phyloP scores from a whole-genome alignment of 2,113 vertebrate genomes.

The Tringa solitaria region DNA sequence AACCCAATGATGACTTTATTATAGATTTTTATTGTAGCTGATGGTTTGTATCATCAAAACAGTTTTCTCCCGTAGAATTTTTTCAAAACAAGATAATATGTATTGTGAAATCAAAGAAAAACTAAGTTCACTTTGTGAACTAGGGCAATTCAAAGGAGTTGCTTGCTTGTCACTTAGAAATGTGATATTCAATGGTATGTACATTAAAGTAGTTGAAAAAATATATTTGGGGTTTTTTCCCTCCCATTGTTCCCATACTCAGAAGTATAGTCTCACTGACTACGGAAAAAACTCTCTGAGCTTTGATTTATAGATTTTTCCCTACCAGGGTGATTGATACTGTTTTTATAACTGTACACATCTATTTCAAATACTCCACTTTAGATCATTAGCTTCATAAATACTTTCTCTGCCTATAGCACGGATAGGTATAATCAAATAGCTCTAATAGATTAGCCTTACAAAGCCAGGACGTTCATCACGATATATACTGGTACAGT shows the following conservation, averaged over 20 bases:
- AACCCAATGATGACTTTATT: not conserved
- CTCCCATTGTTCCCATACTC: not conserved
- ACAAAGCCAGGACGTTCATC: not conserved
- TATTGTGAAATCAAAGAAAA: slow-evolving; percentile 7
- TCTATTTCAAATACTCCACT: not conserved
- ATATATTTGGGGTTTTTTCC: not conserved
- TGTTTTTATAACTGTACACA: not conserved
- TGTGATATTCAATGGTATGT: not conserved
- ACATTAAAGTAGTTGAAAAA: not conserved
- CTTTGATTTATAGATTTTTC: not conserved
- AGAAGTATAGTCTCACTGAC: not conserved
- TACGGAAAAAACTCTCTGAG: not conserved
- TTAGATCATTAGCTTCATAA: not conserved
- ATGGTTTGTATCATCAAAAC: slow-evolving; percentile 1
- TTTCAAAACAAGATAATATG: slow-evolving; percentile 12
- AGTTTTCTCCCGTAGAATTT: not conserved
- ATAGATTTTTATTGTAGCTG: not conserved
- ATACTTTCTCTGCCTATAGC: not conserved
- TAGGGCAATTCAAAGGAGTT: not conserved
- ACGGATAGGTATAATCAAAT: not conserved
- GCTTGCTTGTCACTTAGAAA: not conserved
- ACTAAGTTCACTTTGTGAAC: not conserved
- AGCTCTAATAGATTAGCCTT: not conserved
- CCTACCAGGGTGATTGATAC: not conserved
- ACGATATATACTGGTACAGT: too few relatives aligned